These are phyloP conservation scores for Pogonocichla stellata DNA, from an alignment of 2,113 vertebrate genomes.

Conservation along the genomic window DNA sequence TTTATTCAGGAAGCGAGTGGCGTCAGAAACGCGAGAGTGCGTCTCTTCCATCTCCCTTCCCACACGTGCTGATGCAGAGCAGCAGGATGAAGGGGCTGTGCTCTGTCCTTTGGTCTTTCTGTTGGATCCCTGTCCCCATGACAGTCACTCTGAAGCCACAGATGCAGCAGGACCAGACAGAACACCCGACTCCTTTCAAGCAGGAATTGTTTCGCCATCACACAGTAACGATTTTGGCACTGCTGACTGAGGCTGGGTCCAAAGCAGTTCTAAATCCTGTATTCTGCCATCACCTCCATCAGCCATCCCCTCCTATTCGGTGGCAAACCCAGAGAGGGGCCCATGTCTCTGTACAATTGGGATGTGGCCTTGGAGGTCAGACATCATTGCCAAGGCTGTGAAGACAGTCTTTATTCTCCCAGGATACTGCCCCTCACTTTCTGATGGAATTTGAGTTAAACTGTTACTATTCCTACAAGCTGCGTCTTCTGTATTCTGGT, in stretches of 20 bases:
- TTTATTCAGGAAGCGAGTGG: slow-evolving; percentile 11
- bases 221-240: not conserved
- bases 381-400: not conserved
- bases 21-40: rapidly evolving
- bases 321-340: not conserved
- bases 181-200: not conserved
- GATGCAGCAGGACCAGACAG: not conserved
- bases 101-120: not conserved
- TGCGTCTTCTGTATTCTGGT: not conserved
- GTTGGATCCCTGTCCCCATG: not conserved
- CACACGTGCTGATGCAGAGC: not conserved
- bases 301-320: not conserved
- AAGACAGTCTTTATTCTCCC: not conserved
- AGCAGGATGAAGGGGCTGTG: not conserved
- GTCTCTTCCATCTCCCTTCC: not conserved
- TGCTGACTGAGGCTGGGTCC: not conserved
- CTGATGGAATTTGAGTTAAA: not conserved
- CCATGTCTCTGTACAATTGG: not conserved
- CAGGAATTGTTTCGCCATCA: not conserved
- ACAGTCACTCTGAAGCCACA: not conserved
- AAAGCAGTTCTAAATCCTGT: not conserved
- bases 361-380: not conserved
- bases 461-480: not conserved
- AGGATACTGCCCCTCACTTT: not conserved
- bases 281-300: not conserved